phyloP scores from a whole-genome alignment of 2,113 vertebrate genomes.

The Dryoscopus gambensis region DNA sequence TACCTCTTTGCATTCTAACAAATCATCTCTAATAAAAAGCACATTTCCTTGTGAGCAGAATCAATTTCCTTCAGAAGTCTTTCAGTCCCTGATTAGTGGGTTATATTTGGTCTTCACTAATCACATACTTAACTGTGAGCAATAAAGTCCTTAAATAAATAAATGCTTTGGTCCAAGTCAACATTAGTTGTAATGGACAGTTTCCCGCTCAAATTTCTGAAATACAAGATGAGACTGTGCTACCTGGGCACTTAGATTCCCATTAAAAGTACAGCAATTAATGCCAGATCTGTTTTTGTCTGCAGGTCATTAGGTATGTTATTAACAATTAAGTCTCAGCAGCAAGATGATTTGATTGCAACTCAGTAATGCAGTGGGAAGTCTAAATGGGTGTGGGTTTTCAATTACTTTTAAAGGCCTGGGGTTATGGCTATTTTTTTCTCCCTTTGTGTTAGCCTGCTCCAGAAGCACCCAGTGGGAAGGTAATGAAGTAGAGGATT shows the following conservation, averaged over 20 bases:
- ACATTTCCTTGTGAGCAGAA: constrained; percentile 28
- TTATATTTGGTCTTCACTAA: constrained; percentile 49
- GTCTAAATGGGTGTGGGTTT: not conserved
- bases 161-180: constrained; percentile 30
- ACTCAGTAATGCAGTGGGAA: not conserved
- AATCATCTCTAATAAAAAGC: constrained; percentile 50
- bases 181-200: not conserved
- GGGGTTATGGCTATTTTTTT: not conserved
- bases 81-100: constrained; percentile 14
- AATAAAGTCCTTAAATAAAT: constrained; percentile 54
- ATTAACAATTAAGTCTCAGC: constrained; percentile 12
- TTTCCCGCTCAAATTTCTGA: constrained; percentile 13
- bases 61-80: constrained; percentile 39
- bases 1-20: constrained; percentile 21
- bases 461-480: constrained; percentile 6
- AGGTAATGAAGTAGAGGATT: constrained; percentile 14
- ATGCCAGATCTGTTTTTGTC: not conserved
- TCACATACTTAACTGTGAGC: constrained; percentile 34
- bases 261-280: constrained; percentile 2
- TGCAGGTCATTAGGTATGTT: constrained; percentile 27
- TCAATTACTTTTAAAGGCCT: constrained; percentile 22
- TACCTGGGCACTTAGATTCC: not conserved
- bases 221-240: not conserved
- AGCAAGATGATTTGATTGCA: constrained; percentile 11
- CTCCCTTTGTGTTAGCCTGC: not conserved